Evolutionary conservation across 1,140 invertebrate species (phyloP).

Genomic region (Heliconius hewitsoni): DNA sequence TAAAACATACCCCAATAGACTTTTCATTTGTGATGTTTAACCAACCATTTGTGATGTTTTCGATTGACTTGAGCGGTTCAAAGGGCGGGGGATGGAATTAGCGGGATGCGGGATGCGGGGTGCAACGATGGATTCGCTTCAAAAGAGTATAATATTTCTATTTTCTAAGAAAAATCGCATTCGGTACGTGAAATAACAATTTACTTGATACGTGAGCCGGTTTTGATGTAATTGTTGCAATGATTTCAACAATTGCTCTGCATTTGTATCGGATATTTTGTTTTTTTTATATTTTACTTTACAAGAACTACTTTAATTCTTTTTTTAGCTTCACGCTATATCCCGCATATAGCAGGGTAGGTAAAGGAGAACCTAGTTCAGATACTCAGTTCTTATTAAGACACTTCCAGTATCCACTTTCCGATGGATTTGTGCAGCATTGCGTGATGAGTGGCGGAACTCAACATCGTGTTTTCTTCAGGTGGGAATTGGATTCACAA

Average conservation of each 20-base stretch:
- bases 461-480: too few relatives aligned
- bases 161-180: conserved; percentile 63
- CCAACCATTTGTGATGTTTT: too few relatives aligned
- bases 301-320: not conserved
- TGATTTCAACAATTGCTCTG: not conserved
- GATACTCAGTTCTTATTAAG: too few relatives aligned
- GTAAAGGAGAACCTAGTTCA: too few relatives aligned
- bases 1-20: conserved; percentile 72
- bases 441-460: too few relatives aligned
- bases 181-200: conserved; percentile 42
- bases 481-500: too few relatives aligned
- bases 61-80: conserved; percentile 77
- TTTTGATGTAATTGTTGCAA: conserved; percentile 5
- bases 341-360: too few relatives aligned
- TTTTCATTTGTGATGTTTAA: conserved; percentile 79
- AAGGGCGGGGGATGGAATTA: conserved; percentile 74
- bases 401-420: too few relatives aligned
- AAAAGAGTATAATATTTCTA: conserved; percentile 68
- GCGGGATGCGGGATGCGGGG: conserved; percentile 65
- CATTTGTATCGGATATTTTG: not conserved
- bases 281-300: not conserved
- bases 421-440: too few relatives aligned
- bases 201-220: conserved; percentile 27
- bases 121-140: conserved; percentile 63
- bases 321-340: too few relatives aligned